Base-by-base conservation (phyloP, 2,113 vertebrate genomes). In the Gambusia holbrooki region DNA sequence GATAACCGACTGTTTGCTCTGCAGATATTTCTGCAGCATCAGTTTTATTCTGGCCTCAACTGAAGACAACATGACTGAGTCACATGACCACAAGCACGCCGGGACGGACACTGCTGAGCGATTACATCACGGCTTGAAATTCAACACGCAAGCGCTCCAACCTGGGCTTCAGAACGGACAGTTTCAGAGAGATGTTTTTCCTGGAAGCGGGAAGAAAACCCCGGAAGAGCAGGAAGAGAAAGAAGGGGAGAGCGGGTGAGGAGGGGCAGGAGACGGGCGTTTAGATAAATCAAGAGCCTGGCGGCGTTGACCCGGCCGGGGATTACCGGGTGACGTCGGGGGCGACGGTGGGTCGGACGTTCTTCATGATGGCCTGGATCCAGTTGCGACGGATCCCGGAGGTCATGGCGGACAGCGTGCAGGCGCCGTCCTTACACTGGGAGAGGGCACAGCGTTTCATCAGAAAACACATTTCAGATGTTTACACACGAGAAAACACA, bases 301-400 rank as follows among this genome's bases (percentile, higher is more conserved):
- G 74, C 77, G 65, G 61, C 72, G 77, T 74, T 79, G 73, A 87
- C 80, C 81, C 88, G 83, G 76, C 54, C 45, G 65, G 11, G 54
- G 58, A 94, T 93, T 92, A 99, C 98, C 97, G 97, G 5, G 97
- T 98, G 76, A 99, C 97, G 13, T 99, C 97, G 0, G 98, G 98
- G 69, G 96, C 96, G 0, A 96, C 93, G 42, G 95, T 93, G 27
- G 97, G 97, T 10, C 96, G 96, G 62, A 97, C 96, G 0, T 97
- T 98, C 89, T 98, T 99, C 96, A 97, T 96, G 84, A 99, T 97
- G 80, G 98, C 98, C 91, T 98, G 97, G 89, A 99, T 99, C 98
- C 98, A 99, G 88, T 98, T 99, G 85, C 97, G 95, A 2, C 97
- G 96, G 90, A 99, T 99, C 73, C 97, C 98, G 1, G 97, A 97